These are phyloP conservation scores for Labeo rohita DNA, from an alignment of 2,113 vertebrate genomes.

Conservation along the genomic window DNA sequence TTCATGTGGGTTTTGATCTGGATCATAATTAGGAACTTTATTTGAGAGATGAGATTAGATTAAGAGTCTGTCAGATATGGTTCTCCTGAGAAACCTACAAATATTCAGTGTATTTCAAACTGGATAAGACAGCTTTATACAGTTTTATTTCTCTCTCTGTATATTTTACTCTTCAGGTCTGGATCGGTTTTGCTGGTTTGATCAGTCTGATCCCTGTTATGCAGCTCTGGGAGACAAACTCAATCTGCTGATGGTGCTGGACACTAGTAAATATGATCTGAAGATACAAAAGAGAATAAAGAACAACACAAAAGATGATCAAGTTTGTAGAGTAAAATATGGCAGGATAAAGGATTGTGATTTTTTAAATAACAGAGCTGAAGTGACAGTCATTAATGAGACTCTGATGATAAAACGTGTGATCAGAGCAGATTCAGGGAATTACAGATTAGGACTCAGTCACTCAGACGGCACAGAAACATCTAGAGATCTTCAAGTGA, in stretches of 20 bases:
- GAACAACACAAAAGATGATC: neutral
- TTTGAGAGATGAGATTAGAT: too few relatives aligned
- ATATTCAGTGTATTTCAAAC: too few relatives aligned
- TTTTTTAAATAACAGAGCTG: neutral
- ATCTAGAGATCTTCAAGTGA: too few relatives aligned
- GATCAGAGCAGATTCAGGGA: conserved; percentile 1
- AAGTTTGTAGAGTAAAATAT: neutral
- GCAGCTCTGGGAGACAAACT: conserved; percentile 15
- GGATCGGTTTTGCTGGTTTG: neutral
- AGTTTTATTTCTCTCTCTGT: too few relatives aligned
- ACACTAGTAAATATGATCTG: too few relatives aligned
- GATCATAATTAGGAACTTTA: too few relatives aligned
- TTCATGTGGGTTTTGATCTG: too few relatives aligned
- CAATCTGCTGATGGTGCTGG: neutral
- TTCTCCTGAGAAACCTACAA: neutral
- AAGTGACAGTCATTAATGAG: neutral
- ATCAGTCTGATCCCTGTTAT: neutral
- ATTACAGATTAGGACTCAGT: too few relatives aligned
- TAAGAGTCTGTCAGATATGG: too few relatives aligned
- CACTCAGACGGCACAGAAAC: too few relatives aligned
- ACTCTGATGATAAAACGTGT: conserved; percentile 20
- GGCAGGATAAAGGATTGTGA: rapidly evolving
- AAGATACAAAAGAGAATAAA: neutral
- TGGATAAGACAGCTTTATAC: too few relatives aligned
- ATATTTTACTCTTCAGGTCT: neutral